Conservation (phyloP, 2,797 vertebrate genomes). For the Melanotaenia pygmaea region DNA sequence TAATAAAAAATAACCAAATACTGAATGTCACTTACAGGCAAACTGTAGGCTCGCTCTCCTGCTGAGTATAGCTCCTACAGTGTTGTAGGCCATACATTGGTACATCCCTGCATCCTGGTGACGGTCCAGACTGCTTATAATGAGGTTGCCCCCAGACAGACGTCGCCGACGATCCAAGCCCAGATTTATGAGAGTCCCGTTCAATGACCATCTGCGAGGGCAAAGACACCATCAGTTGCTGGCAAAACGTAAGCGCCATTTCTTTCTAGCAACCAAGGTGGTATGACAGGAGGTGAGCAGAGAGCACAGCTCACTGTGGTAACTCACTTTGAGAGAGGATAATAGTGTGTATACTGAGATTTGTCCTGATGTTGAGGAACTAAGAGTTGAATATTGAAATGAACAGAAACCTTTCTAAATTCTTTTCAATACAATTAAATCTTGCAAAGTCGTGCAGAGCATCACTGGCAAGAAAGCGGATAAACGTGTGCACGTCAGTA, state of each 20-base stretch:
- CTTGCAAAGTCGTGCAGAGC: not conserved
- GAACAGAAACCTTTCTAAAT: constrained; percentile 7
- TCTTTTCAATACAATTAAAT: constrained; percentile 19
- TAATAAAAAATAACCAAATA: constrained; percentile 4
- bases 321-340: constrained; percentile 40
- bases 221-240: constrained; percentile 80
- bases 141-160: constrained; percentile 87
- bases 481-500: not conserved
- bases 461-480: not conserved
- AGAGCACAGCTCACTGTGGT: constrained; percentile 49
- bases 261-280: constrained; percentile 58
- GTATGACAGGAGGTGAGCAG: constrained; percentile 55
- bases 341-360: constrained; percentile 26
- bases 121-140: constrained; percentile 86
- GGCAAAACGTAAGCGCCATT: constrained; percentile 56
- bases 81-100: constrained; percentile 88
- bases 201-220: constrained; percentile 89
- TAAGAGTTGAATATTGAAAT: constrained; percentile 13
- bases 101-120: constrained; percentile 86
- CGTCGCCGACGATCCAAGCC: constrained; percentile 82
- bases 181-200: constrained; percentile 87
- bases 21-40: constrained; percentile 84
- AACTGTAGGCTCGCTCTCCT: constrained; percentile 89
- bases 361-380: constrained; percentile 14
- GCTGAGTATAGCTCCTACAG: constrained; percentile 88